phyloP scores from a whole-genome alignment of 2,888 invertebrate species.

The Tanaodytes sp. region DNA sequence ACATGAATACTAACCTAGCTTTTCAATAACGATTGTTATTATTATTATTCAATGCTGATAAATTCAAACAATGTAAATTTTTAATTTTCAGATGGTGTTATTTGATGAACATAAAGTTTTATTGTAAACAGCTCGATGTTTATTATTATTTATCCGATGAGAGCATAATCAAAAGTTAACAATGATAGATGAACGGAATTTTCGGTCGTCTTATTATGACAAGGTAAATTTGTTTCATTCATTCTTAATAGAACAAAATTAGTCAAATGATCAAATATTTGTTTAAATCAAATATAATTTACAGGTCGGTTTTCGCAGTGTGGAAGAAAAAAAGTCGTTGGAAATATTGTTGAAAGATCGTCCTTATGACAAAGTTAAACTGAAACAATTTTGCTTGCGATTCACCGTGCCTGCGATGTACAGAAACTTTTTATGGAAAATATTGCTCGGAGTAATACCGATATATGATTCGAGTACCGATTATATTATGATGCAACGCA shows the following conservation, averaged over 20 bases:
- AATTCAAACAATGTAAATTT: too few species aligned
- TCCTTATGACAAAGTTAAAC: conserved; percentile 83
- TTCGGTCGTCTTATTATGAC: conserved; percentile 87
- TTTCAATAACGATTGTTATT: too few species aligned
- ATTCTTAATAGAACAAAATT: too few species aligned
- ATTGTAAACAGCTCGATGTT: too few species aligned
- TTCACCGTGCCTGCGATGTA: conserved; percentile 88
- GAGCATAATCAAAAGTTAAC: not conserved
- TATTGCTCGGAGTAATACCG: conserved; percentile 86
- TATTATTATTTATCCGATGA: too few species aligned
- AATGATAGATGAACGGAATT: conserved; percentile 83
- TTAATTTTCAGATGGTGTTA: too few species aligned
- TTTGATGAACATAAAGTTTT: too few species aligned
- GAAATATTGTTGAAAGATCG: conserved; percentile 91
- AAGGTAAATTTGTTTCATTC: conserved; percentile 76
- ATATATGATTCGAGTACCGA: conserved; percentile 83
- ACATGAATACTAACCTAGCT: too few species aligned
- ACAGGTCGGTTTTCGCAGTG: conserved; percentile 88
- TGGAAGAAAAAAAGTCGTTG: conserved; percentile 91
- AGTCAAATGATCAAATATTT: not conserved
- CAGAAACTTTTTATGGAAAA: conserved; percentile 88
- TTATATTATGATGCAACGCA: conserved; percentile 83
- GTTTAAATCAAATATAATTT: too few species aligned
- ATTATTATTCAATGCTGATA: too few species aligned
- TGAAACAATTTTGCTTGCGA: conserved; percentile 88